Evolutionary conservation across 1,140 invertebrate species (phyloP).

Genomic region (Meloidogyne floridensis): DNA sequence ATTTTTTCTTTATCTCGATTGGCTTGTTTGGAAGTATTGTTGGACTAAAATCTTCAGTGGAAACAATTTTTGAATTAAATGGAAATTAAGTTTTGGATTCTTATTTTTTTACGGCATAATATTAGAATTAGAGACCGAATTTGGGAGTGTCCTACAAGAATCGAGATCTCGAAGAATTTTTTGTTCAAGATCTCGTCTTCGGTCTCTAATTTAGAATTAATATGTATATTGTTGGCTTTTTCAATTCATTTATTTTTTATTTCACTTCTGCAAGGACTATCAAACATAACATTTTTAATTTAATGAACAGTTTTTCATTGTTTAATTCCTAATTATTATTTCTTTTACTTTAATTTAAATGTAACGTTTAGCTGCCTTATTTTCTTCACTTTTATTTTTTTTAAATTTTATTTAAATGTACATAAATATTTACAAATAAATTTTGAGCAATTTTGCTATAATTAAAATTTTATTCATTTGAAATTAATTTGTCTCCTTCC

Average conservation of each 20-base stretch:
- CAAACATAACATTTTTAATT: constrained; percentile 1
- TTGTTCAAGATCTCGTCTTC: no score
- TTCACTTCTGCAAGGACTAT: not conserved
- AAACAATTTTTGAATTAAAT: constrained; percentile 18
- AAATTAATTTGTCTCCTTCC: not conserved
- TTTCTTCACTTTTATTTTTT: not conserved
- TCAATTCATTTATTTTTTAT: not conserved
- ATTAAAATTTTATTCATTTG: not conserved
- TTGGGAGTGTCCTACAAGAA: no score
- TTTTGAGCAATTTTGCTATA: not conserved
- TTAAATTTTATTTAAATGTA: not conserved
- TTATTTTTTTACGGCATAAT: not conserved
- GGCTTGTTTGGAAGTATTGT: constrained; percentile 27
- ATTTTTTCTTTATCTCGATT: constrained; percentile 16
- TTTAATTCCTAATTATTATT: not conserved
- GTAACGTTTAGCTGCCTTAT: not conserved
- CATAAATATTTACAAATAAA: not conserved
- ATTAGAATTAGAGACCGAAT: not conserved
- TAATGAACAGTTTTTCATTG: not conserved
- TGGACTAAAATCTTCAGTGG: constrained; percentile 13
- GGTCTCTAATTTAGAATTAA: not conserved
- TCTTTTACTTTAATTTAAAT: not conserved
- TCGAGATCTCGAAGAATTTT: no score
- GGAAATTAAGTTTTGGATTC: not conserved
- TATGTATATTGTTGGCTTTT: not conserved